These are phyloP conservation scores for Amphiprion ocellaris DNA, from an alignment of 2,113 vertebrate species.

Conservation along the genomic window DNA sequence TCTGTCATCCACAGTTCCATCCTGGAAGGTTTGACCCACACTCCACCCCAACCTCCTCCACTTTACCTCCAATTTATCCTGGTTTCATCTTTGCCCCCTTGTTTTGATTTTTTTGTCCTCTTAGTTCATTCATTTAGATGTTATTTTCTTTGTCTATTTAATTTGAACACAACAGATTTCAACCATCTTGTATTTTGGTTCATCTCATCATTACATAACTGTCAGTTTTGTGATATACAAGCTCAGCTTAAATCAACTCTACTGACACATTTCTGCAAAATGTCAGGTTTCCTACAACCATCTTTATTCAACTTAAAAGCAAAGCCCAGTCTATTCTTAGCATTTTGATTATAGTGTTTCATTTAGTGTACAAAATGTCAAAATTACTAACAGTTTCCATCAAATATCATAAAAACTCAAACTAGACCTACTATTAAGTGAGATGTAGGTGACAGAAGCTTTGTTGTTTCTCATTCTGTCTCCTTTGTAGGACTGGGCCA, in stretches of 20 bases:
- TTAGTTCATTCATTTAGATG: neutral
- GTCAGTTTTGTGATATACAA: no score
- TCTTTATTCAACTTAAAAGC: no score
- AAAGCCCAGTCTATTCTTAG: no score
- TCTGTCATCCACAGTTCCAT: constrained; percentile 92
- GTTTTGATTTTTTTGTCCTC: neutral
- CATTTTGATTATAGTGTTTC: no score
- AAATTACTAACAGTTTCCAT: neutral
- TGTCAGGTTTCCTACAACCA: no score
- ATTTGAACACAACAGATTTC: no score
- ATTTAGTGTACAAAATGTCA: no score
- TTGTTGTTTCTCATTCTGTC: neutral
- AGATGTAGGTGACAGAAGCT: no score
- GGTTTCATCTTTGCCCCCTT: accelerated
- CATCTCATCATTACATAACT: no score
- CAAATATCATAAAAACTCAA: neutral
- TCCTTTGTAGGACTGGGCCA: constrained; percentile 92
- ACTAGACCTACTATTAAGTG: neutral
- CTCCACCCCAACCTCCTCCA: constrained; percentile 49
- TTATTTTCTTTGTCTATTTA: neutral
- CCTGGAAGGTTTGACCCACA: constrained; percentile 94
- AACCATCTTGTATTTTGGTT: no score
- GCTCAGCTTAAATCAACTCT: no score
- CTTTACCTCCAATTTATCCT: neutral
- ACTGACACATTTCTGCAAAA: no score